Conservation (phyloP, 2,797 vertebrate genomes). For the Cynodonichthys magdalenae region DNA sequence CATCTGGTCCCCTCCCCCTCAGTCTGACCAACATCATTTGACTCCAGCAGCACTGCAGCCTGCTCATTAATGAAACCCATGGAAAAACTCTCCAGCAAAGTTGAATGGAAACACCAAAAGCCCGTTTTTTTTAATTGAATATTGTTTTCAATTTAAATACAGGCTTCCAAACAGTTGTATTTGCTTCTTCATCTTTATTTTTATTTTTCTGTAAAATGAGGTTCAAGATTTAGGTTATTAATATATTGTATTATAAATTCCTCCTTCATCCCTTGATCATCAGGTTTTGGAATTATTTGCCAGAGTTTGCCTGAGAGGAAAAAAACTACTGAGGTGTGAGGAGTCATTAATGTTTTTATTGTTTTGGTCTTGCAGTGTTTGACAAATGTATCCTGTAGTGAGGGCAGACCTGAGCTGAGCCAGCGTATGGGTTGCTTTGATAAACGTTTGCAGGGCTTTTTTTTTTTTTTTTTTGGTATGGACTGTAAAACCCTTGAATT, state of each 20-base stretch:
- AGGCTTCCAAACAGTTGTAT: neutral
- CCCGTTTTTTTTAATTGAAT: neutral
- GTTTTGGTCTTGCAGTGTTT: neutral
- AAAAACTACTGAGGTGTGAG: neutral
- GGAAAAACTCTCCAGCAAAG: neutral
- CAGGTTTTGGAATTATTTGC: neutral
- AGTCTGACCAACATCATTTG: neutral
- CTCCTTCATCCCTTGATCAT: too few species aligned
- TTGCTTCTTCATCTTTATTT: too few species aligned
- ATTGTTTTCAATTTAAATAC: neutral
- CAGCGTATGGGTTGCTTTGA: too few species aligned
- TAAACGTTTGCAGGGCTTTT: neutral
- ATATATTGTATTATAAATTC: too few species aligned
- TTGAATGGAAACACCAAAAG: neutral
- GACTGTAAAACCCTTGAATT: neutral
- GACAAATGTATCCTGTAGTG: neutral
- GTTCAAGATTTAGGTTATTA: too few species aligned
- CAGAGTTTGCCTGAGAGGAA: neutral
- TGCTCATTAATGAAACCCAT: neutral
- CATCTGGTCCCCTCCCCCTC: conserved; percentile 40
- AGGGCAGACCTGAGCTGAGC: too few species aligned
- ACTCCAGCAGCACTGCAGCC: conserved; percentile 14
- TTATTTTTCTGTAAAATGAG: too few species aligned
- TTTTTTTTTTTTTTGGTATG: too few species aligned
- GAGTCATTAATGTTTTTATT: neutral